A percentile compares a stretch with the other conserved stretches of the same genome.
phyloP scores from a whole-genome alignment of 2,888 invertebrate genomes.

The Bombylius major region DNA sequence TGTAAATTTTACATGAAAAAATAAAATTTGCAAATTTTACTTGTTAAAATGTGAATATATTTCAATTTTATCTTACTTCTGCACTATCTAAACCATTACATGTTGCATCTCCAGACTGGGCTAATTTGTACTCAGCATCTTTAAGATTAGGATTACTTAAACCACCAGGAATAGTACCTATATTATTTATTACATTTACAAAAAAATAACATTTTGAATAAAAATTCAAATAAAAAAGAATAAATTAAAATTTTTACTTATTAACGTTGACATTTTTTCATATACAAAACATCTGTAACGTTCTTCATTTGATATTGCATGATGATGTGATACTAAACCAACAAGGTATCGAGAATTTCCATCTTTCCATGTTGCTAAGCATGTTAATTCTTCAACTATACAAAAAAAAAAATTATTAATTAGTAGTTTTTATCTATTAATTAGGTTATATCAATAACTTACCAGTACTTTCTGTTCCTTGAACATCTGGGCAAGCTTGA shows the following conservation, averaged over 20 bases:
- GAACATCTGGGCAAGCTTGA: conserved; percentile 86
- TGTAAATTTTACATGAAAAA: conserved; percentile 13
- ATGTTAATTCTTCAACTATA: conserved; percentile 81
- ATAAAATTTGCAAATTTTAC: not conserved
- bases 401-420: conserved; percentile 1
- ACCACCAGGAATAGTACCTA: conserved; percentile 27
- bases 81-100: conserved; percentile 88
- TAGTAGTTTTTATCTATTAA: no score
- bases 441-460: conserved; percentile 20
- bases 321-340: conserved; percentile 78
- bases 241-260: conserved; percentile 32
- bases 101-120: conserved; percentile 86
- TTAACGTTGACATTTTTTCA: conserved; percentile 60
- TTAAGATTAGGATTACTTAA: conserved; percentile 29
- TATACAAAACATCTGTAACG: conserved; percentile 92
- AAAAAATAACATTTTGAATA: no score
- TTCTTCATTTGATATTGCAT: conserved; percentile 83
- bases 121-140: conserved; percentile 66
- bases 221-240: not conserved
- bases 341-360: conserved; percentile 84
- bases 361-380: conserved; percentile 87
- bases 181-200: not conserved
- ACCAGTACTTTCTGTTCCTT: conserved; percentile 85
- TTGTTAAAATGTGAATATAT: not conserved
- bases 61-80: conserved; percentile 39